Percentiles rank a stretch among this genome's conserved stretches.
phyloP scores from a whole-genome alignment of 2,113 vertebrate genomes.

The Kryptolebias marmoratus region DNA sequence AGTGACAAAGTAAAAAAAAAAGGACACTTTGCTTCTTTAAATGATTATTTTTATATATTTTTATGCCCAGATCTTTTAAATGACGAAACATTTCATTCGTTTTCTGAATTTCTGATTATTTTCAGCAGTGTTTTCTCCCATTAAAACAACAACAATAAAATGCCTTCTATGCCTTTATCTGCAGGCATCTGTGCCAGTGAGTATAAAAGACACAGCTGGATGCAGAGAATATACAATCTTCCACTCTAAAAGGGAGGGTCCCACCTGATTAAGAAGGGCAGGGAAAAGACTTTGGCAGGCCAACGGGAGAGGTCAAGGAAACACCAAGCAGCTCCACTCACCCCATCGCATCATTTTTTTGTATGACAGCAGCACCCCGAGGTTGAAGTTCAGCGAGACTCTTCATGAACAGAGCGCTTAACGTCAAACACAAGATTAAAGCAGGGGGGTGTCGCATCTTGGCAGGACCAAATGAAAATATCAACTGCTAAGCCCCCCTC shows the following conservation, averaged over 20 bases:
- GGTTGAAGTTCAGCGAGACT: slow-evolving; percentile 87
- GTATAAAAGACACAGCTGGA: slow-evolving; percentile 69
- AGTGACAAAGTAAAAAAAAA: slow-evolving; percentile 8
- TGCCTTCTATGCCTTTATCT: slow-evolving; percentile 35
- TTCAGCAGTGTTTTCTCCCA: background rate
- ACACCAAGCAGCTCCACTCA: slow-evolving; percentile 70
- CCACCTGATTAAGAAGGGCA: slow-evolving; percentile 80
- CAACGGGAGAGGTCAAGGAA: slow-evolving; percentile 82
- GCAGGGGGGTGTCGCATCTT: slow-evolving; percentile 83
- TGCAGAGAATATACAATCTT: slow-evolving; percentile 61
- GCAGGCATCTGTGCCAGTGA: slow-evolving; percentile 43
- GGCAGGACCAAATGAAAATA: slow-evolving; percentile 90
- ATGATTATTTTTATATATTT: background rate
- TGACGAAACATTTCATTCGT: slow-evolving; percentile 14
- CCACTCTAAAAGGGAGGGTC: slow-evolving; percentile 69
- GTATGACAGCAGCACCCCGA: slow-evolving; percentile 83
- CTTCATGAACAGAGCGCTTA: slow-evolving; percentile 90
- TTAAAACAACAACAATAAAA: background rate
- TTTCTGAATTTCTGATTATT: slow-evolving; percentile 6
- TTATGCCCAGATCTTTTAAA: slow-evolving; percentile 5
- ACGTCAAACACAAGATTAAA: slow-evolving; percentile 92
- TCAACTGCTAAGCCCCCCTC: slow-evolving; percentile 86
- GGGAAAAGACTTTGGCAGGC: slow-evolving; percentile 77
- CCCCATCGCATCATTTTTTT: slow-evolving; percentile 79
- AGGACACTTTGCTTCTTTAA: background rate